A percentile compares a stretch with the other conserved stretches of the same genome.
Evolutionary conservation across 1,140 invertebrate species (phyloP).

Genomic region (Caenorhabditis briggsae): DNA sequence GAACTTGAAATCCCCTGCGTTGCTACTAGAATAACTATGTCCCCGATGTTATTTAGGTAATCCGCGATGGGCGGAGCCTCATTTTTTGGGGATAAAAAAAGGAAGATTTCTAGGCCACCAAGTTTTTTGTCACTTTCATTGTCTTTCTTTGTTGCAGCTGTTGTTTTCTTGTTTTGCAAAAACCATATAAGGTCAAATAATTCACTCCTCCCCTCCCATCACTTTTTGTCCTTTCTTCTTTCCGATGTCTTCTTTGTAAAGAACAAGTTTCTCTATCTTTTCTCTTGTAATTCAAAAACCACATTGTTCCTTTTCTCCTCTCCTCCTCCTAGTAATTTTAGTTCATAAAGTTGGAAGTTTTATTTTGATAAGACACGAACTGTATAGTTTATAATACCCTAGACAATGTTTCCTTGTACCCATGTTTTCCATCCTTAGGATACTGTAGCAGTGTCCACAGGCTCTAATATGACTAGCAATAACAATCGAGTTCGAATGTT

Average conservation of each 20-base stretch:
- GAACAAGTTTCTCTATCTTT: conserved; percentile 27
- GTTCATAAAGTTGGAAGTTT: neutral
- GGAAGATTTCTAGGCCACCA: neutral
- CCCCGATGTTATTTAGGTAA: neutral
- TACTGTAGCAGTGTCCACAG: too few relatives aligned
- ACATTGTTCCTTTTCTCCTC: neutral
- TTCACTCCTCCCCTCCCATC: too few relatives aligned
- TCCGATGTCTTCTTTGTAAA: conserved; percentile 3
- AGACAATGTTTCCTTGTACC: too few relatives aligned
- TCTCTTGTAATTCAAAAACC: neutral
- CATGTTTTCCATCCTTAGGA: too few relatives aligned
- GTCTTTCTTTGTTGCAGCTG: neutral
- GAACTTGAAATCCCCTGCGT: neutral
- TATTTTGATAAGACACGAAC: too few relatives aligned
- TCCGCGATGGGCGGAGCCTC: too few relatives aligned
- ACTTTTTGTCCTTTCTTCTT: neutral
- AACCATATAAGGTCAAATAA: conserved; percentile 27
- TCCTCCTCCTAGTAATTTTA: neutral
- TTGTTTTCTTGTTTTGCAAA: neutral
- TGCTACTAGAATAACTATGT: neutral
- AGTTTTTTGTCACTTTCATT: neutral
- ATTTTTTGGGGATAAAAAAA: too few relatives aligned
- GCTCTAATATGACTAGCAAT: too few relatives aligned
- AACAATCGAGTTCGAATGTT: too few relatives aligned
- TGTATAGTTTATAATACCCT: too few relatives aligned